A percentile compares a stretch with the other conserved stretches of the same genome.
Conservation (phyloP, 2,888 invertebrate genomes). For the Cerastis rubricosa region DNA sequence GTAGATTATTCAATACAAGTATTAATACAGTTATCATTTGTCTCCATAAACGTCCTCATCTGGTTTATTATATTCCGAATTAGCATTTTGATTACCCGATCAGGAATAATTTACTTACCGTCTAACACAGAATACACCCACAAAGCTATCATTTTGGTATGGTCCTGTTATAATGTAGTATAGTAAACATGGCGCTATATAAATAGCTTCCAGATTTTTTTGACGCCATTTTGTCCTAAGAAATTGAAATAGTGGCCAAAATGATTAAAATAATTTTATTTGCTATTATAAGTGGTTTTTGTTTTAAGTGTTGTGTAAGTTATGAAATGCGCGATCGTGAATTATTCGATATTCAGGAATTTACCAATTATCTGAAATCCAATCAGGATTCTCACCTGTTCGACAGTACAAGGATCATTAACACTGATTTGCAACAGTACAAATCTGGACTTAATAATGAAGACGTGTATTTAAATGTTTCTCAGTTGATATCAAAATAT, state of each 20-base stretch:
- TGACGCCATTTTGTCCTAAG: conserved; percentile 11
- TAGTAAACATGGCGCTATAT: conserved; percentile 24
- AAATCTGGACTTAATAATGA: conserved; percentile 56
- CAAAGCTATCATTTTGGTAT: conserved; percentile 19
- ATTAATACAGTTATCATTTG: conserved; percentile 24
- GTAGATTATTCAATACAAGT: conserved; percentile 29
- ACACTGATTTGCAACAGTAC: conserved; percentile 34
- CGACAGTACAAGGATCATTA: conserved; percentile 35
- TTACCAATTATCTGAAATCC: conserved; percentile 47
- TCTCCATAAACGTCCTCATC: conserved; percentile 26
- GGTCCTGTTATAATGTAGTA: conserved; percentile 39
- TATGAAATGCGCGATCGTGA: conserved; percentile 28
- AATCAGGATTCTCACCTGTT: conserved; percentile 39
- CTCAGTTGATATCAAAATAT: conserved; percentile 65
- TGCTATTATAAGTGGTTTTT: conserved; percentile 9
- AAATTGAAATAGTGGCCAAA: conserved; percentile 24
- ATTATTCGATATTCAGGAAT: conserved; percentile 44
- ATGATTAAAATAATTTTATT: conserved; percentile 37
- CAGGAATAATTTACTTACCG: conserved; percentile 24
- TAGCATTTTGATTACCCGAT: conserved; percentile 53
- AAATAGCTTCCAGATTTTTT: conserved; percentile 25
- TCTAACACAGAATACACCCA: conserved; percentile 15
- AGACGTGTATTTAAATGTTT: conserved; percentile 62
- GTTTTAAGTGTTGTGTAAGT: conserved; percentile 18
- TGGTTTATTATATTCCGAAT: conserved; percentile 41